Conservation (phyloP, 1,140 invertebrate genomes). For the Drosophila elegans region DNA sequence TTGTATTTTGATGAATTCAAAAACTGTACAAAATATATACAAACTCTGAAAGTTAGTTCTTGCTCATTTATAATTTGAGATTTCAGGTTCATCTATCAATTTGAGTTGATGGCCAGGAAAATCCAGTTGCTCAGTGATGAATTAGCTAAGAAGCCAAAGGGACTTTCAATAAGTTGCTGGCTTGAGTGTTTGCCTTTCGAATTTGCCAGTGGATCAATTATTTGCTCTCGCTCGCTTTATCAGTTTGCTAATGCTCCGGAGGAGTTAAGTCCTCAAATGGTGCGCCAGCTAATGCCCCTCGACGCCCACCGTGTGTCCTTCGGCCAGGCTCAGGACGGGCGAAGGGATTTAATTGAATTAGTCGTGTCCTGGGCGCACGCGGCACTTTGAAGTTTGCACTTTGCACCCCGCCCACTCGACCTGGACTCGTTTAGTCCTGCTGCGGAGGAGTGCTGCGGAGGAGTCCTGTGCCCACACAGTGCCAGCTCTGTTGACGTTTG, state of each 20-base stretch:
- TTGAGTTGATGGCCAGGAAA: not conserved
- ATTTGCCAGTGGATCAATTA: conserved; percentile 48
- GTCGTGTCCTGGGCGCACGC: conserved; percentile 60
- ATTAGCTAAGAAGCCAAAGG: not conserved
- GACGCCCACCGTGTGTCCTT: conserved; percentile 26
- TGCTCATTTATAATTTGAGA: not conserved
- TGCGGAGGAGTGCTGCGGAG: not conserved
- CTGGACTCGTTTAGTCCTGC: not conserved
- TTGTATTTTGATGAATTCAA: not conserved
- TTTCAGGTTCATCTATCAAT: not conserved
- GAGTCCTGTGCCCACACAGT: conserved; percentile 33
- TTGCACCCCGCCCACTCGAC: conserved; percentile 44
- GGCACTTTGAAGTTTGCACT: conserved; percentile 79
- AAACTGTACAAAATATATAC: not conserved
- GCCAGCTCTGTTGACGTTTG: conserved; percentile 64
- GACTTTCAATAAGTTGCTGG: conserved; percentile 13
- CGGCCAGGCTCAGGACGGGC: conserved; percentile 19
- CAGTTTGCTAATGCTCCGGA: conserved; percentile 32
- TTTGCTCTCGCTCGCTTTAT: conserved; percentile 51
- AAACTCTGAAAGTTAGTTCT: not conserved
- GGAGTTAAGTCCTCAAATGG: conserved; percentile 41
- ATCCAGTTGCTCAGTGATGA: not conserved
- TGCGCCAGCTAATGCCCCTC: conserved; percentile 23
- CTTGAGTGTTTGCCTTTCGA: conserved; percentile 36
- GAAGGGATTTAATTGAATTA: conserved; percentile 79